Evolutionary conservation across 2,888 invertebrate genomes (phyloP).

Genomic region (Phengaris alcon): DNA sequence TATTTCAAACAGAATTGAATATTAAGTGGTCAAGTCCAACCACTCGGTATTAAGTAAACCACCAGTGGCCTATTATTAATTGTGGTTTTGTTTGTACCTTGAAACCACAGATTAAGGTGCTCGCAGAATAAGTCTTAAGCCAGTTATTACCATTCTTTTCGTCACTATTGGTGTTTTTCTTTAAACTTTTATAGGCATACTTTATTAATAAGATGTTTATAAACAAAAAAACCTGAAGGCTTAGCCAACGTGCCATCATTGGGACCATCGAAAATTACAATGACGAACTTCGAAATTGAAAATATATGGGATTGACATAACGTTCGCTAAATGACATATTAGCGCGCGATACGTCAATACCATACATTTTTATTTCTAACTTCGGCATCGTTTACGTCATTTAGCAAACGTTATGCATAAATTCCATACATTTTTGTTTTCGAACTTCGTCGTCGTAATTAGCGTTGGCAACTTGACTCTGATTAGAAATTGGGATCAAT

Average conservation of each 20-base stretch:
- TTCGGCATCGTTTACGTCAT: no score
- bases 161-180: not conserved
- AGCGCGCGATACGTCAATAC: no score
- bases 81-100: slow-evolving; percentile 3
- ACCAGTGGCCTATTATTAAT: slow-evolving; percentile 9
- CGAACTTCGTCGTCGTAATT: no score
- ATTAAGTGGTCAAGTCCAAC: not conserved
- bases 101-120: slow-evolving; percentile 10
- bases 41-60: not conserved
- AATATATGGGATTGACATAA: not conserved
- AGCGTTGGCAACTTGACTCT: no score
- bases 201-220: no score
- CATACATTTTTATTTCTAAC: no score
- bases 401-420: no score
- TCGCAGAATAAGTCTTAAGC: not conserved
- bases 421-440: no score
- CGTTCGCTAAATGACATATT: no score
- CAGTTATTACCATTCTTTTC: not conserved
- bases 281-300: not conserved
- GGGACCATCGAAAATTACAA: no score
- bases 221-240: no score
- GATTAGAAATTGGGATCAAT: not conserved
- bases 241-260: no score
- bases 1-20: not conserved
- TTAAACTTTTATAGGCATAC: not conserved